phyloP scores from a whole-genome alignment of 2,797 vertebrate species.

The Chloroceryle inda region DNA sequence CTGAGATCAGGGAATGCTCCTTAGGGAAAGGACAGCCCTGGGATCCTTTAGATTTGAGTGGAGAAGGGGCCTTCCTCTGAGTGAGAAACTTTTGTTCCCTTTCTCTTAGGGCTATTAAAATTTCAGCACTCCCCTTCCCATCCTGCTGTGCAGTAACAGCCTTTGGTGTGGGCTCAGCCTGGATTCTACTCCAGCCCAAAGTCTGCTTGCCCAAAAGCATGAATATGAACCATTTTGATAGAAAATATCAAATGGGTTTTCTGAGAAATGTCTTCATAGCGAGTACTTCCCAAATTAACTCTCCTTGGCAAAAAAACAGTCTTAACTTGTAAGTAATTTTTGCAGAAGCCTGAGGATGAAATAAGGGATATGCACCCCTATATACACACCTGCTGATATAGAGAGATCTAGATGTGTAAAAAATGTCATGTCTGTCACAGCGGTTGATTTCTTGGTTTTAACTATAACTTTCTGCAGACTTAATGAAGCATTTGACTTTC shows the following conservation, averaged over 20 bases:
- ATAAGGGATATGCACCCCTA: neutral
- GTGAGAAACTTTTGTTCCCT: neutral
- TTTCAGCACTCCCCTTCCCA: neutral
- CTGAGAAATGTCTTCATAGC: neutral
- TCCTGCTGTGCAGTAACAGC: rapidly evolving
- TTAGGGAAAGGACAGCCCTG: neutral
- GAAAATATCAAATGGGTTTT: neutral
- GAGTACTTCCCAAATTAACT: neutral
- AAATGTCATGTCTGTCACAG: neutral
- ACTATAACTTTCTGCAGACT: constrained; percentile 2
- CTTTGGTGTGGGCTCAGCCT: neutral
- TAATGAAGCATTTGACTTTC: constrained; percentile 37
- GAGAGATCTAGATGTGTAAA: neutral
- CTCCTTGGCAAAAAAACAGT: neutral
- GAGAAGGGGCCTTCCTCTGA: neutral
- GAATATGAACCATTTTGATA: neutral
- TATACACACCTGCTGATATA: neutral
- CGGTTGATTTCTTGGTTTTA: neutral
- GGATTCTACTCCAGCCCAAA: neutral
- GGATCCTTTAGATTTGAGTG: neutral
- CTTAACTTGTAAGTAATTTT: neutral
- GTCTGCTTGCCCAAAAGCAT: neutral
- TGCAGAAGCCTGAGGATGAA: neutral
- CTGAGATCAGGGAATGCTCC: rapidly evolving
- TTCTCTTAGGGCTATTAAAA: neutral